phyloP scores from a whole-genome alignment of 1,140 invertebrate genomes.

The Pseudomyrmex dendroicus region DNA sequence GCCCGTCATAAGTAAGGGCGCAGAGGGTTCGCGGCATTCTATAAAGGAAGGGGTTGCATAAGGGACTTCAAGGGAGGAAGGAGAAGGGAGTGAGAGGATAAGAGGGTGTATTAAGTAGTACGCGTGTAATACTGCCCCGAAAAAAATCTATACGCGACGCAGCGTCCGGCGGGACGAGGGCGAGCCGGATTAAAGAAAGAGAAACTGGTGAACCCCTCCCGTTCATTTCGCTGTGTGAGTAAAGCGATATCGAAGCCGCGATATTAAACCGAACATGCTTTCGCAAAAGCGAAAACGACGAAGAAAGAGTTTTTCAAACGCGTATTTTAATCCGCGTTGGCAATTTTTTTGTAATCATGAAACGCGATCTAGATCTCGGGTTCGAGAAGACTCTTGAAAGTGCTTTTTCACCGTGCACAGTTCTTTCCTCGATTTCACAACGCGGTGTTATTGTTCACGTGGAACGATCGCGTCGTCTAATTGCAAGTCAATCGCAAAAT shows the following conservation, averaged over 20 bases:
- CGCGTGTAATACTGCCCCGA: conserved; percentile 70
- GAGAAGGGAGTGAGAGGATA: conserved; percentile 45
- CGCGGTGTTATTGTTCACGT: not conserved
- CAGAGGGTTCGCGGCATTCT: conserved; percentile 47
- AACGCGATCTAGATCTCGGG: not conserved
- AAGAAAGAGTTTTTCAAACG: not conserved
- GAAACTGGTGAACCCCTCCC: conserved; percentile 19
- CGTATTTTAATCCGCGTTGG: not conserved
- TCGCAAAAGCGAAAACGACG: conserved; percentile 25
- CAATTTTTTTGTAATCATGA: not conserved
- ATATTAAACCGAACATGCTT: conserved; percentile 71
- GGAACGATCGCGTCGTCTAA: conserved; percentile 4
- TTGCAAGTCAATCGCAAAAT: conserved; percentile 27
- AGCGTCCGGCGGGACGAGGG: conserved; percentile 55
- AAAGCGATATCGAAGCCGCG: conserved; percentile 70
- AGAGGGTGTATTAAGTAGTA: conserved; percentile 71
- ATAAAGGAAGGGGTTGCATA: conserved; percentile 67
- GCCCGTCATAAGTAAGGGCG: conserved; percentile 63
- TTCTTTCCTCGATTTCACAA: conserved; percentile 10
- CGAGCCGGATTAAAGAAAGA: conserved; percentile 68
- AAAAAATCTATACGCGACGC: conserved; percentile 72
- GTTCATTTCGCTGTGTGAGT: conserved; percentile 46
- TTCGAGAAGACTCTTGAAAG: not conserved
- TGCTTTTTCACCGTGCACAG: not conserved
- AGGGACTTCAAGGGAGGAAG: conserved; percentile 55